phyloP scores from a whole-genome alignment of 2,888 invertebrate genomes.

The Chironomus riparius region DNA sequence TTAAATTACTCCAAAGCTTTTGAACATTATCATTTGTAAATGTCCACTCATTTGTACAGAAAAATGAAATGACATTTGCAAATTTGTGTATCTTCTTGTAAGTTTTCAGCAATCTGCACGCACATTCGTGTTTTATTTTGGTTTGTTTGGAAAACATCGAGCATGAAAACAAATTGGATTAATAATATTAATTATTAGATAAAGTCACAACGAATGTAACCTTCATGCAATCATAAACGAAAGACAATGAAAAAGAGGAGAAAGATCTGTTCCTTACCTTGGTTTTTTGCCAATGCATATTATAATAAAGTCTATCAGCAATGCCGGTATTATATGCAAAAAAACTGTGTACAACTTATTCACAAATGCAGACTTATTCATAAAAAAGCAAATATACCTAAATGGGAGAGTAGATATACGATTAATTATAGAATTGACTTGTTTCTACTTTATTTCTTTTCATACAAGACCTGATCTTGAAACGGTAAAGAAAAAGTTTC shows the following conservation, averaged over 20 bases:
- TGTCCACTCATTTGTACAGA: constrained; percentile 58
- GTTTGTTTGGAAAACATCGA: no score
- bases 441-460: no score
- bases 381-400: constrained; percentile 50
- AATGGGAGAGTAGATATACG: background rate
- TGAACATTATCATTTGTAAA: constrained; percentile 55
- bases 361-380: constrained; percentile 48
- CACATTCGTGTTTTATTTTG: background rate
- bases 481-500: no score
- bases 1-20: constrained; percentile 49
- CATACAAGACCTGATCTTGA: no score
- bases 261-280: constrained; percentile 42
- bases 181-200: background rate
- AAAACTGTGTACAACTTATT: constrained; percentile 50
- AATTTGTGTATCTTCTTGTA: constrained; percentile 70
- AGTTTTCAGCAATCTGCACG: constrained; percentile 55
- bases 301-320: constrained; percentile 53
- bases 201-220: background rate
- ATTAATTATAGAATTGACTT: background rate
- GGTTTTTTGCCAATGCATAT: constrained; percentile 57
- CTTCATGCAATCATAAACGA: background rate
- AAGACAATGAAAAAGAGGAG: background rate
- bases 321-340: constrained; percentile 63
- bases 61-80: constrained; percentile 60
- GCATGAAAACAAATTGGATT: no score